Conservation (phyloP, 2,113 vertebrate species). For the Pholis gunnellus region DNA sequence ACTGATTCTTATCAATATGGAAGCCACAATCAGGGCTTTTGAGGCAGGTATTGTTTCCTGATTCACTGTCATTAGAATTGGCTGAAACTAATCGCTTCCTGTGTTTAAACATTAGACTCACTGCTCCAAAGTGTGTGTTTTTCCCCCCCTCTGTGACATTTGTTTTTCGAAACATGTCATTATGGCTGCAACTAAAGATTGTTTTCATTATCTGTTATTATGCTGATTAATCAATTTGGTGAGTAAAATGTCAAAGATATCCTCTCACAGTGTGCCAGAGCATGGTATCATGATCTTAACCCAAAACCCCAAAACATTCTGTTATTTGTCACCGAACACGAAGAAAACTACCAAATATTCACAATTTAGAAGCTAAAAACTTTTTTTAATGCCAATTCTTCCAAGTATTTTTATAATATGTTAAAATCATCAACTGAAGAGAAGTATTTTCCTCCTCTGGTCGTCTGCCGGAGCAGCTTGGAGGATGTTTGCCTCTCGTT, state of each 20-base stretch:
- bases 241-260: not conserved
- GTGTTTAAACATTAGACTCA: not conserved
- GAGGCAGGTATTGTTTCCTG: not conserved
- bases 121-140: not conserved
- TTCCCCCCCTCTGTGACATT: not conserved
- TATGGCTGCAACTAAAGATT: not conserved
- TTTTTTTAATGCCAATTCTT: not conserved
- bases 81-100: not conserved
- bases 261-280: too few species aligned
- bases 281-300: too few species aligned
- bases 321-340: not conserved
- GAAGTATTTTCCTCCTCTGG: not conserved
- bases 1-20: not conserved
- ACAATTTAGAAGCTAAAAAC: not conserved
- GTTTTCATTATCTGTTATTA: not conserved
- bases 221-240: not conserved
- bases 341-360: not conserved
- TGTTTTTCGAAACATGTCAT: not conserved
- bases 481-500: not conserved
- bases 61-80: not conserved
- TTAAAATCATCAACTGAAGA: not conserved
- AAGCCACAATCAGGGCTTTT: not conserved
- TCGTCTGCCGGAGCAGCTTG: not conserved
- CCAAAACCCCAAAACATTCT: not conserved
- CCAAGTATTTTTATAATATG: not conserved